Base-by-base conservation (phyloP, 1,140 invertebrate genomes). In the Rhagoletis zephyria region DNA sequence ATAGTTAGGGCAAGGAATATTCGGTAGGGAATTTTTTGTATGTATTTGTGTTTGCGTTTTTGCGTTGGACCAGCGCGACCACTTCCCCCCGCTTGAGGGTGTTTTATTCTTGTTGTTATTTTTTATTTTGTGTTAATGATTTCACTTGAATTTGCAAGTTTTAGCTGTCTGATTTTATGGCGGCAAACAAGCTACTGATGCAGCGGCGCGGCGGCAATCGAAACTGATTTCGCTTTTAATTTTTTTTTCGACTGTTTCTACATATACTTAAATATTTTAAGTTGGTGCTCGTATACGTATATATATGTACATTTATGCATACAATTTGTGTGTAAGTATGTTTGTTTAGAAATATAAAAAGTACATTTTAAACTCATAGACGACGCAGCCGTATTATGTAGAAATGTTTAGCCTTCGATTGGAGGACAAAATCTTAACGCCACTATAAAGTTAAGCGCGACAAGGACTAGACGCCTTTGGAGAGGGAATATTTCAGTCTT, bases 141-240 rank as follows among this genome's bases (percentile, higher is more conserved):
- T 81, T 81, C 74, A 81, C 74, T 81, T 56, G 74, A 81, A 81
- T 81, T 81, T 81, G 45, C 74, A 56, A 74, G 67, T 74, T 74
- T 74, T 74, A 40, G 67, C 67, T 74, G 67, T 48, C 67, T 74
- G 67, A 70, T 45, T 81, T 81, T 81, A 81, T 81, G 74, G 48
- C 74, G 74, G 74, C 74, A 81, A 81, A 81, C 74, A 81, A 81
- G 74, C 74, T 81, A 81, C 74, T 56, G 74, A 81, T 81, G 48
- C 42, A 10, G 74, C 74, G 70, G n/a, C 70, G 63, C 63, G 61
- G 61, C 61, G 61, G n/a, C 16, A 63, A 4, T 63, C 61, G 4
- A 63, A 63, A n/a, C 61, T 63, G 61, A 63, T 63, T 7, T 10
- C 10, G 51, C 10, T 56, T 56, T 56, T 56, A 30, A 30, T 30